phyloP scores from a whole-genome alignment of 1,140 invertebrate species.

The Lucilia cuprina region DNA sequence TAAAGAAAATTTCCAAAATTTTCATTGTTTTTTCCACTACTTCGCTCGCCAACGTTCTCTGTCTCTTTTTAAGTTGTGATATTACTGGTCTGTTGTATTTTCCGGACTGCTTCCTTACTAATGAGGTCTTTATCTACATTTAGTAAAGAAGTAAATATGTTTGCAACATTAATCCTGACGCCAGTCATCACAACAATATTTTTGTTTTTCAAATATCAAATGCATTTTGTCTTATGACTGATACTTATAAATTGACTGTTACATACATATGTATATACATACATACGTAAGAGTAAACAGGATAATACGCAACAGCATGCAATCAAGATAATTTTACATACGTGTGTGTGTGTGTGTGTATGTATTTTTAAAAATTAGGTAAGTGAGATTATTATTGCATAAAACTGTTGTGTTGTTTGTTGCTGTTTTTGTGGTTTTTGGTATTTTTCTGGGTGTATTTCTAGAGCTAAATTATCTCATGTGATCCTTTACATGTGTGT shows the following conservation, averaged over 20 bases:
- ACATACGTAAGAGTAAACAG: not conserved
- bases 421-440: not conserved
- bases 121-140: conserved; percentile 21
- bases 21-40: not conserved
- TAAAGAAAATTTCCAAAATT: not conserved
- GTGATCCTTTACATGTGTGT: not conserved
- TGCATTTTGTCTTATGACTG: not conserved
- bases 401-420: not conserved
- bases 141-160: conserved; percentile 32
- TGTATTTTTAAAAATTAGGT: not conserved
- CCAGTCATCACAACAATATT: conserved; percentile 33
- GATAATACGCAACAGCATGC: conserved; percentile 16
- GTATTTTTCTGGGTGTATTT: conserved; percentile 26
- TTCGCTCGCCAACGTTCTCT: not conserved
- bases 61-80: not conserved
- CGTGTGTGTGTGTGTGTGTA: not conserved
- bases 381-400: not conserved
- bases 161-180: conserved; percentile 47
- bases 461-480: conserved; percentile 29
- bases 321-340: not conserved
- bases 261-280: not conserved
- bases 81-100: not conserved
- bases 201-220: not conserved
- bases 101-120: not conserved
- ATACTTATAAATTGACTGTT: not conserved